These are phyloP conservation scores for Enteromius afrohamiltoni DNA, from an alignment of 2,797 vertebrate species.

Conservation along the genomic window DNA sequence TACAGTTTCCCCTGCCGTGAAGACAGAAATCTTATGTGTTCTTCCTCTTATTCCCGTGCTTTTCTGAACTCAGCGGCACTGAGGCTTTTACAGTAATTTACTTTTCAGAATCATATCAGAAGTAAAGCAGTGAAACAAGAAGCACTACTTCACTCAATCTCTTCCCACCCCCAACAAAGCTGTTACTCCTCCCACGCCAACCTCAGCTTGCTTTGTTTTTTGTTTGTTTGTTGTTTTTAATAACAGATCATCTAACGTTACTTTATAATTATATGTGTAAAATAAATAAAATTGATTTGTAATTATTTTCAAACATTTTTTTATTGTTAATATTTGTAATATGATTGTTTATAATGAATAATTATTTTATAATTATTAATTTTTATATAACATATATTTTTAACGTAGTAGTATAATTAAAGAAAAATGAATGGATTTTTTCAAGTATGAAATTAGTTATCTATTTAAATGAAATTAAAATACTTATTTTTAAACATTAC, in stretches of 20 bases:
- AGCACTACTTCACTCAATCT: not conserved
- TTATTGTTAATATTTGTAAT: not conserved
- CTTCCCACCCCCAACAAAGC: not conserved
- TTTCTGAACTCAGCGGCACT: not conserved
- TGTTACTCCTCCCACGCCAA: conserved; percentile 8
- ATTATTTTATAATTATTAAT: too few species aligned
- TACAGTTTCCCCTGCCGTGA: not conserved
- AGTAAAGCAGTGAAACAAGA: conserved; percentile 1
- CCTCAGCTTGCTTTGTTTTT: not conserved
- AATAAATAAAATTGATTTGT: not conserved
- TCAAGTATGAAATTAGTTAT: not conserved
- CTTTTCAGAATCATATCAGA: not conserved
- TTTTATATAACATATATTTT: not conserved
- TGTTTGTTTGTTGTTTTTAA: not conserved
- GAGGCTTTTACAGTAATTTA: not conserved
- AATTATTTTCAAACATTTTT: not conserved
- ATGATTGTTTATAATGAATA: not conserved
- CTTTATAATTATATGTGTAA: not conserved
- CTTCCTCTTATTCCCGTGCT: not conserved
- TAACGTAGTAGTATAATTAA: not conserved
- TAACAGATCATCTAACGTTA: not conserved
- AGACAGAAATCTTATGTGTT: not conserved
- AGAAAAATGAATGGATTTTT: not conserved
- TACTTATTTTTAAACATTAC: too few species aligned
- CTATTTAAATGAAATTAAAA: not conserved